Evolutionary conservation across 2,888 invertebrate species (phyloP).

Genomic region (Phania funesta): DNA sequence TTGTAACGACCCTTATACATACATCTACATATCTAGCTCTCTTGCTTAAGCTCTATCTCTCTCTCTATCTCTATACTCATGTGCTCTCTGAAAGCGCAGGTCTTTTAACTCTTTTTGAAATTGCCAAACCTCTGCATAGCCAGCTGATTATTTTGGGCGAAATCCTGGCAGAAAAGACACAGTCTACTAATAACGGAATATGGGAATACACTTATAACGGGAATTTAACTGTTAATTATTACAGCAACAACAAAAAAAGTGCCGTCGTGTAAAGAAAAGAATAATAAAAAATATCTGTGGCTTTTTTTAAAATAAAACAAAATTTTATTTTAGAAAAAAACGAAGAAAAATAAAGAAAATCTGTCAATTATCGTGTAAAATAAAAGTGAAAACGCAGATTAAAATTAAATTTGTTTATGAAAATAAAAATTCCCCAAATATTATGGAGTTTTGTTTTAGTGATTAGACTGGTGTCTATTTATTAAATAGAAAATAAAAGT

Average conservation of each 20-base stretch:
- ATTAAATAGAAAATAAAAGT: conserved; percentile 1
- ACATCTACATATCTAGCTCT: conserved; percentile 20
- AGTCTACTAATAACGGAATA: conserved; percentile 54
- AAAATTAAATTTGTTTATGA: neutral
- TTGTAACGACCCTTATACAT: neutral
- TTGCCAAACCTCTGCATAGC: conserved; percentile 39
- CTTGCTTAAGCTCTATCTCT: neutral
- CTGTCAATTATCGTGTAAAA: conserved; percentile 54
- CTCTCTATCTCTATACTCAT: neutral
- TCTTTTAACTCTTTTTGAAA: neutral
- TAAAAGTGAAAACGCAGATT: conserved; percentile 21
- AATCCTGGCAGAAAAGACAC: conserved; percentile 33
- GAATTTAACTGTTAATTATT: conserved; percentile 16
- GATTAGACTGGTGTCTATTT: neutral
- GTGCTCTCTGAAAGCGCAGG: conserved; percentile 16
- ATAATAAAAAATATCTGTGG: neutral
- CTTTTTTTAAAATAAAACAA: conserved; percentile 4
- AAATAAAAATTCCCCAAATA: too few relatives aligned
- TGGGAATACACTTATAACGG: conserved; percentile 41
- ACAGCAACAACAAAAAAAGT: neutral
- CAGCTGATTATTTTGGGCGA: conserved; percentile 48
- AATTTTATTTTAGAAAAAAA: conserved; percentile 7
- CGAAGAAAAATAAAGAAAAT: conserved; percentile 21
- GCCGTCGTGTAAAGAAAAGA: neutral
- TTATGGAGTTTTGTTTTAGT: neutral